Conservation (phyloP, 2,797 vertebrate genomes). For the Aplochiton taeniatus region DNA sequence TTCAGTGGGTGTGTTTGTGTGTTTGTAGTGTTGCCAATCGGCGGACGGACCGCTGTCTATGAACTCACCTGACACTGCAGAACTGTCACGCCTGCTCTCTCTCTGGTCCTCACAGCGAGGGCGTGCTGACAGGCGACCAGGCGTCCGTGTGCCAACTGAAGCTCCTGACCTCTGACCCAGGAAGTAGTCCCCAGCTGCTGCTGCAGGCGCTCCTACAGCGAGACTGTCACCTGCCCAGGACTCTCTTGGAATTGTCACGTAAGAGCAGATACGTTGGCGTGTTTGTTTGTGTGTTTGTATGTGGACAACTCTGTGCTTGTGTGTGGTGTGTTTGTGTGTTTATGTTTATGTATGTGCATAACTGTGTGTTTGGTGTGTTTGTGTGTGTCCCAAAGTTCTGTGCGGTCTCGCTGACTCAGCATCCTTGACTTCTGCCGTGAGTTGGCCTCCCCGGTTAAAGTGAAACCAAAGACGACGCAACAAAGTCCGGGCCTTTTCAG, state of each 20-base stretch:
- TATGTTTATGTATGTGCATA: not conserved
- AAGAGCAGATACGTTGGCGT: slow-evolving; percentile 63
- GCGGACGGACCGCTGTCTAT: too few species aligned
- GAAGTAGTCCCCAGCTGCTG: slow-evolving; percentile 84
- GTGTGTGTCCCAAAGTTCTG: not conserved
- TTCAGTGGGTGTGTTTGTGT: slow-evolving; percentile 21
- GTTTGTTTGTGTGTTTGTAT: slow-evolving; percentile 5
- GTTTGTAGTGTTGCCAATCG: too few species aligned
- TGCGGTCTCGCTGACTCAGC: not conserved
- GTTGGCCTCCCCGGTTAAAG: not conserved
- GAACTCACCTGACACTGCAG: slow-evolving; percentile 81
- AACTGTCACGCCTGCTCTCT: slow-evolving; percentile 71
- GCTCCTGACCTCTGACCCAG: slow-evolving; percentile 88
- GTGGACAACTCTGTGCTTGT: not conserved
- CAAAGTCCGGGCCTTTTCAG: too few species aligned
- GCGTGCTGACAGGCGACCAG: slow-evolving; percentile 71
- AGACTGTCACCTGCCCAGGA: slow-evolving; percentile 85
- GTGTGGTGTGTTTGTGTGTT: not conserved
- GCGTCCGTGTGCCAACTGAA: slow-evolving; percentile 83
- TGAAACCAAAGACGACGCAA: not conserved
- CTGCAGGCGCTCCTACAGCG: slow-evolving; percentile 82
- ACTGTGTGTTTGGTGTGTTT: not conserved
- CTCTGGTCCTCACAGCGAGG: slow-evolving; percentile 77
- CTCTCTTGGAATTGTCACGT: slow-evolving; percentile 86
- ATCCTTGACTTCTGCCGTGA: too few species aligned